Conservation (phyloP, 2,888 invertebrate genomes). For the Dicyrtoma fusca region DNA sequence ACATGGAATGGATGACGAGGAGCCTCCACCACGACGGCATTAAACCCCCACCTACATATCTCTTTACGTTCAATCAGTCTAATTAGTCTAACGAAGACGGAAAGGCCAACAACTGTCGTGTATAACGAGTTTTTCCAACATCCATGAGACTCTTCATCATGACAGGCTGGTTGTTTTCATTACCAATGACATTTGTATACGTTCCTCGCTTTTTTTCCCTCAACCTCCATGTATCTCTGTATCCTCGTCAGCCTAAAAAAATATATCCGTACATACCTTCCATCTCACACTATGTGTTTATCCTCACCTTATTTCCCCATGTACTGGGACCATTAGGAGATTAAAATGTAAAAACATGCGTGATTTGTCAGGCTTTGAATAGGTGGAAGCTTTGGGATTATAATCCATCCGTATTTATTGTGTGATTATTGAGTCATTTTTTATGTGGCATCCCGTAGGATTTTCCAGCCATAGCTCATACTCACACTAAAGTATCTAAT, state of each 20-base stretch:
- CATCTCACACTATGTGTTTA: too few species aligned
- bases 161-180: constrained; percentile 42
- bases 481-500: too few species aligned
- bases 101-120: constrained; percentile 47
- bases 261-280: not conserved
- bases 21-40: constrained; percentile 15
- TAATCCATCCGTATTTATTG: too few species aligned
- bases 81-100: constrained; percentile 50
- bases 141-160: constrained; percentile 34
- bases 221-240: not conserved
- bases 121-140: constrained; percentile 41
- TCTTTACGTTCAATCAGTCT: constrained; percentile 46
- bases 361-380: too few species aligned
- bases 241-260: not conserved
- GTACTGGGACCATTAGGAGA: too few species aligned
- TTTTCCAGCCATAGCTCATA: too few species aligned
- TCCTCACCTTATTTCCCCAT: too few species aligned
- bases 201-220: constrained; percentile 25
- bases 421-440: too few species aligned
- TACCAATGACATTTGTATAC: constrained; percentile 37
- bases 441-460: too few species aligned
- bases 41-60: constrained; percentile 37
- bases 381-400: too few species aligned
- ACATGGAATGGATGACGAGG: constrained; percentile 16
- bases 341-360: too few species aligned